phyloP scores from a whole-genome alignment of 2,888 invertebrate genomes.

The Apeira syringaria region DNA sequence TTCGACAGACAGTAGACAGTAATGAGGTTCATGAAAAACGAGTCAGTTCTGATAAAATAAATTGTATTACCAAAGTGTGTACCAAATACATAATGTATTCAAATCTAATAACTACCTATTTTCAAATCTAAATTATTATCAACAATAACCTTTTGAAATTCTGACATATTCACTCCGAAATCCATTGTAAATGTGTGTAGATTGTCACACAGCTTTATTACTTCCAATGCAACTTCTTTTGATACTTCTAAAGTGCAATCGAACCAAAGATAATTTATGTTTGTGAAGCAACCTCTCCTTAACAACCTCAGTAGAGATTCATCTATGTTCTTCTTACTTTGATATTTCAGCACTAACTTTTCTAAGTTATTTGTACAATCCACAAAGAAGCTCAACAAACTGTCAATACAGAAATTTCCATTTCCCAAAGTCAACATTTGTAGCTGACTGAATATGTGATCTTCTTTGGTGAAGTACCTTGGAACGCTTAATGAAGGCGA shows the following conservation, averaged over 20 bases:
- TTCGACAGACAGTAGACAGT: no score
- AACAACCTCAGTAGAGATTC: constrained; percentile 58
- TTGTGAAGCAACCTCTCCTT: constrained; percentile 60
- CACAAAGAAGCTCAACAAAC: constrained; percentile 64
- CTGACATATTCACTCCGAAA: constrained; percentile 55
- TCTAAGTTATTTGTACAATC: constrained; percentile 63
- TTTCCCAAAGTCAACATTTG: constrained; percentile 68
- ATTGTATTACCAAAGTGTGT: neutral
- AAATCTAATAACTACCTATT: constrained; percentile 64
- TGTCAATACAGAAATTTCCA: constrained; percentile 66
- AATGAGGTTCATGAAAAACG: constrained; percentile 1
- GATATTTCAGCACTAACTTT: constrained; percentile 69
- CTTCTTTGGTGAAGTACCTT: constrained; percentile 52
- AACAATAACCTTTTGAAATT: constrained; percentile 61
- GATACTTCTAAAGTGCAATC: constrained; percentile 75
- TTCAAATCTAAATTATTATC: constrained; percentile 74
- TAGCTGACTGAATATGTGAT: constrained; percentile 62
- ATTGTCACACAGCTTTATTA: constrained; percentile 63
- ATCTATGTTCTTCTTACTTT: constrained; percentile 66
- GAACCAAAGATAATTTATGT: constrained; percentile 66
- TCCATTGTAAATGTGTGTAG: constrained; percentile 69
- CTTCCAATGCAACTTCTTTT: constrained; percentile 57
- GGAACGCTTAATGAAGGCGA: constrained; percentile 65
- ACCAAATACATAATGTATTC: neutral
- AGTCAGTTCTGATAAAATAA: constrained; percentile 1